Base-by-base conservation (phyloP, 2,888 invertebrate genomes). In the Morpho achilles region DNA sequence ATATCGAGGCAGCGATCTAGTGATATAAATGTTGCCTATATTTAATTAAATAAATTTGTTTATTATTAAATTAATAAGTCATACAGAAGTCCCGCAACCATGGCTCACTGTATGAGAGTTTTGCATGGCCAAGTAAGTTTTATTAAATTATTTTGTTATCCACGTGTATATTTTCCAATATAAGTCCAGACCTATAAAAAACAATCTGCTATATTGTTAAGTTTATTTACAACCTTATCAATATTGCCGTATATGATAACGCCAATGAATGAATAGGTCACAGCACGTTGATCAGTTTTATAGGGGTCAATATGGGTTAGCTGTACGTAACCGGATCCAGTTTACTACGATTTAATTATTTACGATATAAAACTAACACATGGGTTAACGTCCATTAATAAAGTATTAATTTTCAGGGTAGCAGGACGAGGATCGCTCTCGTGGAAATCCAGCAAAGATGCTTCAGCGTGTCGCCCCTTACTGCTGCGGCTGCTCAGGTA, bases 81-180 rank as follows among this genome's bases (percentile, higher is more conserved):
- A 77, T 76, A 77, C 73, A 74, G 68, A 76, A 76, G 87, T 89
- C 87, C 86, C 66, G 84, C 82, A 78, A 92, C 91, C 92, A 95
- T 95, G 94, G 94, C 94, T 90, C 94, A 94, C 93, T 94, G 94
- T 93, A 93, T 92, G 80, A 91, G 94, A 92, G 94, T 94, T 93
- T 92, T 94, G 91, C 94, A 93, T 92, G 93, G 93, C 92, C 94
- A 94, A 92, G 95, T 94, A 92, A 91, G 82, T 79, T 74, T 60
- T 61, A 53, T 32, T 48, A 41, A 54, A 68, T 69, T 66, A 59
- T 58, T 66, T 62, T 68, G 73, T 72, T 64, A 62, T 67, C 71
- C 76, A 76, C 76, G 72, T 76, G 74, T 69, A 64, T 54, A 57
- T 60, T 58, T 63, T 65, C 64, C 58, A 56, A 61, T 56, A 50